Evolutionary conservation across 2,797 vertebrate genomes (phyloP).

Genomic region (Knipowitschia caucasica): DNA sequence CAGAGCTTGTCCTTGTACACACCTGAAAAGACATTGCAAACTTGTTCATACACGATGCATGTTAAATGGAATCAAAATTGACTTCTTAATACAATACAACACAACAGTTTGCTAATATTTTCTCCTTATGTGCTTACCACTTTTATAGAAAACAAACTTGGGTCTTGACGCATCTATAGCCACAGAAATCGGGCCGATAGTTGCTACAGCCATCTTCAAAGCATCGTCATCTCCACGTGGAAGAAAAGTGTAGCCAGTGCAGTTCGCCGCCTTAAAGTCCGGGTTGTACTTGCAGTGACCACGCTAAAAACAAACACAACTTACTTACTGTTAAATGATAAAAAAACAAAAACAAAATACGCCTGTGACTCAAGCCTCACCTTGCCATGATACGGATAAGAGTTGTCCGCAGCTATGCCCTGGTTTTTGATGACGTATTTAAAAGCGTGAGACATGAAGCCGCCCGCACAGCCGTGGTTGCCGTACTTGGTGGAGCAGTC

Average conservation of each 20-base stretch:
- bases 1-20: slow-evolving; percentile 61
- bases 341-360: neutral
- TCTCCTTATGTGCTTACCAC: slow-evolving; percentile 57
- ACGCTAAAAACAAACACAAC: slow-evolving; percentile 19
- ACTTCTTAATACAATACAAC: no score
- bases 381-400: slow-evolving; percentile 51
- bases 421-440: slow-evolving; percentile 52
- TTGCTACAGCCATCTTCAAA: slow-evolving; percentile 70
- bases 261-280: slow-evolving; percentile 70
- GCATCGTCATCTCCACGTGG: slow-evolving; percentile 60
- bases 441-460: slow-evolving; percentile 62
- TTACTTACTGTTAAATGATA: no score
- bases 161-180: slow-evolving; percentile 73
- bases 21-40: slow-evolving; percentile 26
- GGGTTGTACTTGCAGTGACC: slow-evolving; percentile 69
- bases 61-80: no score
- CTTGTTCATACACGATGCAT: no score
- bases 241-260: slow-evolving; percentile 71
- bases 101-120: no score
- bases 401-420: slow-evolving; percentile 55
- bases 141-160: slow-evolving; percentile 79
- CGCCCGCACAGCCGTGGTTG: slow-evolving; percentile 56
- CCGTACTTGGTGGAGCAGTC: slow-evolving; percentile 59
- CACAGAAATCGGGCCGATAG: slow-evolving; percentile 79
- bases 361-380: slow-evolving; percentile 26